Base-by-base conservation (phyloP, 2,888 invertebrate genomes). In the Poecilus cupreus region DNA sequence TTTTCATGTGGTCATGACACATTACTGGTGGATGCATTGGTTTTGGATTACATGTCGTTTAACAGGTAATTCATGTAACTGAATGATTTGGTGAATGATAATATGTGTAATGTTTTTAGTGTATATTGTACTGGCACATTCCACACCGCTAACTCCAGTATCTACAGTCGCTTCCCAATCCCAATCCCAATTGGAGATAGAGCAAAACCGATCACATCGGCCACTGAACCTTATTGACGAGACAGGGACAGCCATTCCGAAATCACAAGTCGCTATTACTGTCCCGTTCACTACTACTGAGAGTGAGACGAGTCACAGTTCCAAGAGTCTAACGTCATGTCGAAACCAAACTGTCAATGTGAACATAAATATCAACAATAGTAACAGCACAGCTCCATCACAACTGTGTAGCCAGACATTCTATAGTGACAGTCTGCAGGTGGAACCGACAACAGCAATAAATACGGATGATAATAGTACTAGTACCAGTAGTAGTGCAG, bases 21-120 rank as follows among this genome's bases (percentile, higher is more conserved):
- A 94, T 88, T 95, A 95, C 90, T 95, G 94, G 94, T 95, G 95
- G 95, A 95, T 94, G 92, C 95, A 95, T 89, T 95, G 95, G 95
- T 95, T 95, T 90, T 95, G 95, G 95, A 94, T 95, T 91, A 95
- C 95, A 88, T 88, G 89, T 88, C 90, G 90, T 88, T 88, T 91
- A 83, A 86, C 89, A 83, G 86, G 86, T 86, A 82, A 86, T 86
- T 86, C 1, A 2, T 5, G 4, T 32, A 32, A 6, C 8, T 6
- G 5, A 68, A 22, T 32, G 6, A 68, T 32, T 32, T 32, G 64
- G 10, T 11, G 37, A 68, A 8, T 10, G 32, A 18, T 16, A 16
- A 37, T 37, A 5, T 11, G 20, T 0, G 26, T 57, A 43, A 43
- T 60, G 11, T 51, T 49, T 64, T 8, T 51, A 80, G 72, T 54